Evolutionary conservation across 1,140 invertebrate genomes (phyloP), one percentile per base, ranked within the genome.

Genomic region (Calliopsis andreniformis): DNA sequence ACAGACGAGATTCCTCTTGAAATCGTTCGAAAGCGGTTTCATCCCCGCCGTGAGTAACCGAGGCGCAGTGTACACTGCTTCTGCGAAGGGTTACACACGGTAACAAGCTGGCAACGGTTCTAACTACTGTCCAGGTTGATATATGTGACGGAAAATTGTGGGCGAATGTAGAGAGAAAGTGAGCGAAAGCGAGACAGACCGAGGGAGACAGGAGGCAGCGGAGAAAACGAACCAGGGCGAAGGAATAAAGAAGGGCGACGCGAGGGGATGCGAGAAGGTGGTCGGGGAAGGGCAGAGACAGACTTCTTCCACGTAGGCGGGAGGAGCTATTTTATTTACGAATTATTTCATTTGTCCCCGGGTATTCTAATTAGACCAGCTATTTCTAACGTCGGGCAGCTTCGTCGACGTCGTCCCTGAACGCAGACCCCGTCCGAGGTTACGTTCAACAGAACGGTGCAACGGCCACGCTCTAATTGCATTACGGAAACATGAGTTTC

Each of bases 71-170:
- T 47, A 72, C 75, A 51, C 66, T 49, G 49, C 18, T 43, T 66
- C 78, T 78, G 61, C 85, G 69, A 66, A 73, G 78, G 56, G 78
- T 62, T 72, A 69, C 64, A 83, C 78, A 76, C 85, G 87, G 89
- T 92, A 92, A 92, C 91, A 92, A 92, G 91, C 91, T 92, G 90
- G 87, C 91, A 91, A 87, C 85, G 87, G 68, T 89, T 91, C 89
- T 89, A 91, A 91, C 90, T 91, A 91, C 91, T 89, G 91, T 87
- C 90, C 83, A 71, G 76, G 72, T 56, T 91, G 91, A 92, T 91
- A 88, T 91, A 91, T 90, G 90, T 90, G 89, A 92, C 89, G 90
- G 91, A 91, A 92, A 92, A 91, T 91, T 91, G 89, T 87, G 87
- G 86, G 79, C 84, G 88, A 90, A 87, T 78, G 82, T 76, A 76